Evolutionary conservation across 2,888 invertebrate genomes (phyloP).

Genomic region (Micoletzkya japonica): DNA sequence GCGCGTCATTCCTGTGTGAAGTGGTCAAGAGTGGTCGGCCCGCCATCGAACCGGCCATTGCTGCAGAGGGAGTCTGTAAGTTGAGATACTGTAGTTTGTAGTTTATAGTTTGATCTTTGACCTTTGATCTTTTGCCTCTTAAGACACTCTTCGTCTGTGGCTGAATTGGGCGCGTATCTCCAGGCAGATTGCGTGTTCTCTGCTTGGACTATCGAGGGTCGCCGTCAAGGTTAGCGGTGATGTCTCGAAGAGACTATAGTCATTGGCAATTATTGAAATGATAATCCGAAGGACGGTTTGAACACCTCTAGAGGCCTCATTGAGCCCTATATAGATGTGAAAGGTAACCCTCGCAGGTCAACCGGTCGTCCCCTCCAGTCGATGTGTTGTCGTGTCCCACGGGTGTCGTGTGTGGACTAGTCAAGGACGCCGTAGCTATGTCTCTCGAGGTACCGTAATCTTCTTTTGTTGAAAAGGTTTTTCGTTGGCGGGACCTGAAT

Average conservation of each 20-base stretch:
- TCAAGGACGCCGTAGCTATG: neutral
- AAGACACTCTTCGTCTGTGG: neutral
- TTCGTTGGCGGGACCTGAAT: neutral
- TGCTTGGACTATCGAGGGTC: constrained; percentile 16
- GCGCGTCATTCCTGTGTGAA: neutral
- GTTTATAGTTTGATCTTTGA: neutral
- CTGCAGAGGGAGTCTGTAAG: constrained; percentile 4
- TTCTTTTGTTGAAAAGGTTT: too few species aligned
- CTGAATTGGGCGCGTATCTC: constrained; percentile 18
- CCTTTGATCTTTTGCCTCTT: neutral
- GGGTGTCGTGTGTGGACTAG: constrained; percentile 7
- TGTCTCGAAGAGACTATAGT: too few species aligned
- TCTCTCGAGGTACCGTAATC: neutral
- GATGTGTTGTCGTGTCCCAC: too few species aligned
- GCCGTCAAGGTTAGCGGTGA: too few species aligned
- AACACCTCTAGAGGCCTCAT: too few species aligned
- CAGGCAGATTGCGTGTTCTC: constrained; percentile 6
- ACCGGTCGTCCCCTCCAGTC: too few species aligned
- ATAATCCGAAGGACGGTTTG: too few species aligned
- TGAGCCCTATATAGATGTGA: too few species aligned
- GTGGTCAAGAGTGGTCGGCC: neutral
- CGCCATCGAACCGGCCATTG: constrained; percentile 6
- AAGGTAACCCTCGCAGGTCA: too few species aligned
- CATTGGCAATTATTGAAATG: too few species aligned
- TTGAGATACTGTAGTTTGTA: neutral